Evolutionary conservation across 2,888 invertebrate species (phyloP), one percentile per base, ranked within the genome.

Genomic region (Diaperis boleti): DNA sequence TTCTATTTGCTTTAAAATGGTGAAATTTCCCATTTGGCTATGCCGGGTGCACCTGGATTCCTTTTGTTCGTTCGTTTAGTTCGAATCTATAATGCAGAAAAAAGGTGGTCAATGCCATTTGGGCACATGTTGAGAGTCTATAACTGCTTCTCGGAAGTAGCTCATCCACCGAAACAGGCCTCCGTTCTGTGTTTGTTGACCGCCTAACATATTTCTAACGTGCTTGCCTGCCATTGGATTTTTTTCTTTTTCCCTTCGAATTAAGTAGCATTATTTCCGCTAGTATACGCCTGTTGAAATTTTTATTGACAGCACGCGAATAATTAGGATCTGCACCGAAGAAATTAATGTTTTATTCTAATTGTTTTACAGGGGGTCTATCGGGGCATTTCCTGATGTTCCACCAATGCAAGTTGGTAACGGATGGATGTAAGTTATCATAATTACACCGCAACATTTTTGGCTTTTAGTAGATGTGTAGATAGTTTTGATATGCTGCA

Each of bases 361-460:
- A 64, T 65, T 70, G 72, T 75, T 75, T 85, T 84, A 62, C 82
- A 85, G 85, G 80, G 83, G 82, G 74, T 81, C 82, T 76, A 82
- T 82, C 74, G 78, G 77, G 76, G 82, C 82, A 76, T 82, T 83
- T 79, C 82, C 83, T 70, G 85, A 84, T 70, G 80, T 83, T 66
- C 82, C 84, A 67, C 75, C 77, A 37, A 82, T 82, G 78, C 84
- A 82, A 76, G 80, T 84, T 75, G 83, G 82, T 77, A 84, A 83
- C 76, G 84, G 84, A 76, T 85, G 85, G 85, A 84, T 85, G 85
- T 85, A 80, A 85, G 85, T 84, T 74, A 37, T 62, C 60, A 41
- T 3, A 42, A 29, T 52, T 37, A 20, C 14, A 8, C 8, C 13
- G n/a, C n/a, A n/a, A 26, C 14, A 8, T 47, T 22, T 29, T 49